A percentile compares a stretch with the other conserved stretches of the same genome.
Conservation (phyloP, 2,888 invertebrate species). For the Morpho deidamia region DNA sequence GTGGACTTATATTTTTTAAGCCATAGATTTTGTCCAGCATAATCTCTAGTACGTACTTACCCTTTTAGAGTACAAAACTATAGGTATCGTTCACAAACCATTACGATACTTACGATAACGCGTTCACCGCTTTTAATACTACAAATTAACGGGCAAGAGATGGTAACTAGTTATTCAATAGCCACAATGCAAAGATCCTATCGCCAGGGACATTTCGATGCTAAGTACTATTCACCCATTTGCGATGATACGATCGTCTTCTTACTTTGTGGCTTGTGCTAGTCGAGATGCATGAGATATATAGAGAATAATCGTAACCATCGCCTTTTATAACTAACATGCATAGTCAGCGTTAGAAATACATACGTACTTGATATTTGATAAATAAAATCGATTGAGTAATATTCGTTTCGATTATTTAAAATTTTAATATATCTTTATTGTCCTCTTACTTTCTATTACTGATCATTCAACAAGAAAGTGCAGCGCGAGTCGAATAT, state of each 20-base stretch:
- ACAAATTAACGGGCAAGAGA: constrained; percentile 28
- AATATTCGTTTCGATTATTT: not conserved
- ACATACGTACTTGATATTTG: not conserved
- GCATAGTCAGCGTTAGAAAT: not conserved
- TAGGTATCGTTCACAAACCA: constrained; percentile 24
- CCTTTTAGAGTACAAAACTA: constrained; percentile 10
- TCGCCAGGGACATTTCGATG: constrained; percentile 28
- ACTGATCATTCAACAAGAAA: too few species aligned
- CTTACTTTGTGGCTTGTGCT: constrained; percentile 9
- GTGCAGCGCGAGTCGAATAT: too few species aligned
- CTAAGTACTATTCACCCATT: constrained; percentile 30
- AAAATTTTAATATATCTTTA: not conserved
- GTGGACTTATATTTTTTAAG: too few species aligned
- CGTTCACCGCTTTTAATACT: constrained; percentile 23
- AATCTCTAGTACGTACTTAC: not conserved
- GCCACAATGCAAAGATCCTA: constrained; percentile 30
- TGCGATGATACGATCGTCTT: constrained; percentile 25
- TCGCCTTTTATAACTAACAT: constrained; percentile 4
- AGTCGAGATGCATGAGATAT: constrained; percentile 7
- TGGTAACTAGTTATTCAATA: constrained; percentile 26
- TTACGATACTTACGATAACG: constrained; percentile 25
- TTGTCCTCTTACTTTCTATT: too few species aligned
- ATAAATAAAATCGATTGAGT: not conserved
- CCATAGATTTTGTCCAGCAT: not conserved
- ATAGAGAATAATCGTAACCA: constrained; percentile 1